Evolutionary conservation across 2,113 vertebrate genomes (phyloP), one percentile per base, ranked within the genome.

Genomic region (Bubo scandiacus): DNA sequence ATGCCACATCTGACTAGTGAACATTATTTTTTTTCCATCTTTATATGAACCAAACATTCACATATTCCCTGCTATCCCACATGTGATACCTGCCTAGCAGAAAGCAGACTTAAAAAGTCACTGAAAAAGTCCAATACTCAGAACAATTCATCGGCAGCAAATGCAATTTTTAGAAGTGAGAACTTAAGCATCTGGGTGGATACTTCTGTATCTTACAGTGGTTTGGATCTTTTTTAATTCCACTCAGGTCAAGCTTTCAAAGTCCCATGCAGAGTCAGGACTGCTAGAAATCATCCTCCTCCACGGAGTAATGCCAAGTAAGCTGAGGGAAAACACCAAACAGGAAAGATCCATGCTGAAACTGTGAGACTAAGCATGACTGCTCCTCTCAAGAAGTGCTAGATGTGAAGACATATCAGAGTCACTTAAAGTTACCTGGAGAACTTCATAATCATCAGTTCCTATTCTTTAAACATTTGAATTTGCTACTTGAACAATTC

Each of bases 341-440:
- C 2, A 55, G 23, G 26, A 89, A 49, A 87, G 43, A 32, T 9
- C 0, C 11, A 54, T 0, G 0, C 25, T 38, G 78, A 65, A 72
- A 36, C 11, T 12, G 2, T 17, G 5, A 57, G 29, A 65, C 18
- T 59, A 52, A 45, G 52, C 32, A 29, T 10, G 23, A 54, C 42
- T 29, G 30, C n/a, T 85, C 11, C 25, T 81, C 30, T 54, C 32
- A 30, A 40, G 32, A 34, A 55, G 23, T 58, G 3, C 34, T 57
- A 57, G 7, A 40, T 30, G 5, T 25, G 25, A 78, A 81, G n/a
- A 58, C 1, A 1, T 19, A n/a, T 12, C 36, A 65, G 17, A 77
- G 52, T 15, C 29, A 30, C 20, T 34, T 67, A 5, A 59, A 75
- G n/a, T 36, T 40, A 57, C 13, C 19, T 0, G 0, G 15, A 65